Evolutionary conservation across 2,888 invertebrate genomes (phyloP), one percentile per base, ranked within the genome.

Genomic region (Oegoconia quadripuncta): DNA sequence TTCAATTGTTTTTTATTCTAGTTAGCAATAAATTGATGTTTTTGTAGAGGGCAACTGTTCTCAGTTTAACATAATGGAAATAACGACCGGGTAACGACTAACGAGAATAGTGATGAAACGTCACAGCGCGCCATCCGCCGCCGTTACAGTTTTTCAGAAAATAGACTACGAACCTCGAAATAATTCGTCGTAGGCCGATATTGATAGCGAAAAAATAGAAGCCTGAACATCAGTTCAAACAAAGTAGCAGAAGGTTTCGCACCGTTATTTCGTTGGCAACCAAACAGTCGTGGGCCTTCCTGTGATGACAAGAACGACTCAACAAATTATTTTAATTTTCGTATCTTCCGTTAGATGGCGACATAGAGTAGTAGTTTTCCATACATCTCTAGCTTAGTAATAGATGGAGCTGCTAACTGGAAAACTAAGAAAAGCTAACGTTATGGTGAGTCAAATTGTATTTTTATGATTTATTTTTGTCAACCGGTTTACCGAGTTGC

Each of bases 101-200:
- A 68, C 76, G 72, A 68, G 58, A 75, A 74, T 78, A 80, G 76
- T 76, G 79, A 60, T 72, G 59, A 64, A 64, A 59, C 60, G 29
- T 6, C n/a, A 7, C 13, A 11, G 23, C 16, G 16, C 50, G 13
- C 54, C 55, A 59, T 41, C 40, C 42, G 43, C 44, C 40, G 46
- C 46, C 62, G 46, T 46, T 63, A 64, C 64, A 66, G 60, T 39
- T 65, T 67, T 72, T 59, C 65, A 55, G 47, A n/a, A n/a, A n/a
- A n/a, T n/a, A n/a, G n/a, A n/a, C n/a, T n/a, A n/a, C n/a, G n/a
- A n/a, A n/a, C n/a, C n/a, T n/a, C n/a, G n/a, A n/a, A n/a, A n/a
- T n/a, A n/a, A n/a, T n/a, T n/a, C n/a, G n/a, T n/a, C 45, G 58
- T 58, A 47, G 52, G 53, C 48, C 54, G 51, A 52, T 69, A 73